These are phyloP conservation scores for Phania funesta DNA, from an alignment of 2,888 invertebrate genomes.

Conservation along the genomic window DNA sequence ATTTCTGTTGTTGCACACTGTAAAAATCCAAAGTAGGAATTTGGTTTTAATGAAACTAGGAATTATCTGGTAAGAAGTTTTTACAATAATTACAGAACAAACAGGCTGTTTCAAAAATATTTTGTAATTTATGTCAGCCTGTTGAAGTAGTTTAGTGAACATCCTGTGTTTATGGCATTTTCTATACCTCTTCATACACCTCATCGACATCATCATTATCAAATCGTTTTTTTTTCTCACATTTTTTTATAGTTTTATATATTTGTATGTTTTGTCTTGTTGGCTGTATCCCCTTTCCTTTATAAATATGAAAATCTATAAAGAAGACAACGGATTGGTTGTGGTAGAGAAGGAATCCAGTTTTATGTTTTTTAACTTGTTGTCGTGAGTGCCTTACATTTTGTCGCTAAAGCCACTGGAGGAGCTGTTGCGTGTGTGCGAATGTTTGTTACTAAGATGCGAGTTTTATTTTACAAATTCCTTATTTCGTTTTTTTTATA, in stretches of 20 bases:
- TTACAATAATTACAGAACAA: neutral
- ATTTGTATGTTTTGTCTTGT: conserved; percentile 1
- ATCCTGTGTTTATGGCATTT: conserved; percentile 45
- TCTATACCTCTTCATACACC: conserved; percentile 19
- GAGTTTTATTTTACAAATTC: conserved; percentile 38
- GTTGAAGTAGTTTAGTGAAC: neutral
- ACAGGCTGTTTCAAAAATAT: neutral
- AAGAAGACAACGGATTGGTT: neutral
- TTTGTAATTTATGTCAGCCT: neutral
- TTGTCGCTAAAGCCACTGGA: conserved; percentile 13
- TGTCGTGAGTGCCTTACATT: conserved; percentile 13
- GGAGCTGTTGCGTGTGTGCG: conserved; percentile 5
- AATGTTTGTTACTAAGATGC: conserved; percentile 47
- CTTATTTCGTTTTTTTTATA: conserved; percentile 15
- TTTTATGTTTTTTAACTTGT: conserved; percentile 25
- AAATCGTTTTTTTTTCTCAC: conserved; percentile 6
- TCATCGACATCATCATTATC: neutral
- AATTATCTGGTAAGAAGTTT: neutral
- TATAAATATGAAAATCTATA: conserved; percentile 38
- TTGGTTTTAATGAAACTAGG: neutral
- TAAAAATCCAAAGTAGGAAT: too few relatives aligned
- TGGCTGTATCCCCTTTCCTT: conserved; percentile 2
- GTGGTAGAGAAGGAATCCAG: conserved; percentile 35
- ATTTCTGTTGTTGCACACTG: too few relatives aligned
- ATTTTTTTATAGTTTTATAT: conserved; percentile 40